A percentile compares a stretch with the other conserved stretches of the same genome.
Conservation (phyloP, 2,888 invertebrate species). For the Resseliella maxima region DNA sequence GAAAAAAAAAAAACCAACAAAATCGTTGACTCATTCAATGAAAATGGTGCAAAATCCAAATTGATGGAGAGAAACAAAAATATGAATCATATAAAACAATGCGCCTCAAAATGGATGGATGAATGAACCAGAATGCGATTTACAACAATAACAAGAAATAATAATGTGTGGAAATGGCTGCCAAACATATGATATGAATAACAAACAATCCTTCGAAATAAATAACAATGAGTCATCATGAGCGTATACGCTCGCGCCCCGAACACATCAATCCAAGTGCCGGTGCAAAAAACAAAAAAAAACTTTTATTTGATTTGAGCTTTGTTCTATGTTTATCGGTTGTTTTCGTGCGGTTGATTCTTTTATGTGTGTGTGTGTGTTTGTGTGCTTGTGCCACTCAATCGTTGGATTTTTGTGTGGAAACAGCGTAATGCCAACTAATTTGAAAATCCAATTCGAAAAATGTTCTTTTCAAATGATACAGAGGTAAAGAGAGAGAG, state of each 20-base stretch:
- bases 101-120: background rate
- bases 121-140: background rate
- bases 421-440: background rate
- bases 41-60: background rate
- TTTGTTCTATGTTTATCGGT: background rate
- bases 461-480: background rate
- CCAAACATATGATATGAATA: conserved; percentile 48
- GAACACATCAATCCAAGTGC: background rate
- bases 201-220: background rate
- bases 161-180: conserved; percentile 3
- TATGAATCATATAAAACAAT: background rate
- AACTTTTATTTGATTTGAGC: conserved; percentile 23
- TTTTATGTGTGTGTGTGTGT: background rate
- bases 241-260: background rate
- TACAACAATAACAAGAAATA: conserved; percentile 10
- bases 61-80: background rate
- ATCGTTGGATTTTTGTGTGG: background rate
- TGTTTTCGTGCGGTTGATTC: background rate
- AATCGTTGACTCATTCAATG: conserved; percentile 28
- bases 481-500: no score
- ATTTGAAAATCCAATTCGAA: conserved; percentile 9
- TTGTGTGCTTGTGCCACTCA: background rate
- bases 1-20: no score
- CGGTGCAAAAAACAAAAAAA: no score
- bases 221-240: conserved; percentile 17